phyloP scores from a whole-genome alignment of 2,797 vertebrate species.

The Lacerta bilineata region DNA sequence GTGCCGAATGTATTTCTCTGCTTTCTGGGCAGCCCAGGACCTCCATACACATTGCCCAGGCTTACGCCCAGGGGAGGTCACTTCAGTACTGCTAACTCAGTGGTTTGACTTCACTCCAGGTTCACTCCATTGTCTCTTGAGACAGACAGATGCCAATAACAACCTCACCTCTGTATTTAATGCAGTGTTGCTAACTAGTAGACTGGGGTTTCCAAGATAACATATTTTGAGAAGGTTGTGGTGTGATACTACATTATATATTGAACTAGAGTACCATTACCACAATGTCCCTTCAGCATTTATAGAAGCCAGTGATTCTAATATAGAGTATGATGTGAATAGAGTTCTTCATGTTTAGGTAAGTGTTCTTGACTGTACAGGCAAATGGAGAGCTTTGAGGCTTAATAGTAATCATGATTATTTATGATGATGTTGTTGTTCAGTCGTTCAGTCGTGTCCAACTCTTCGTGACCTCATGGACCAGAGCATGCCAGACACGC shows the following conservation, averaged over 20 bases:
- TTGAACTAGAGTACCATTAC: neutral
- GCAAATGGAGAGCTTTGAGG: neutral
- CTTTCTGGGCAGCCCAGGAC: no score
- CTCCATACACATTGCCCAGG: no score
- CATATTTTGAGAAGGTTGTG: slow-evolving; percentile 15
- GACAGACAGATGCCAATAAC: no score
- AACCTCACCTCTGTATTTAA: neutral
- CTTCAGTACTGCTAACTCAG: no score
- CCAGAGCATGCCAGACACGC: no score
- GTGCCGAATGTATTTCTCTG: no score
- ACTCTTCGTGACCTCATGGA: no score
- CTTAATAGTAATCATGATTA: neutral
- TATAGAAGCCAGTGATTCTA: neutral
- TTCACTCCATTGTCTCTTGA: no score
- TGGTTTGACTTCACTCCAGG: no score
- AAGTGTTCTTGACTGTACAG: neutral
- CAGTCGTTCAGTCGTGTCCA: no score
- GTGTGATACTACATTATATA: neutral
- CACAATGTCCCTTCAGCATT: neutral
- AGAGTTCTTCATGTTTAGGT: neutral
- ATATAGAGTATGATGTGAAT: neutral
- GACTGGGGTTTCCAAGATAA: neutral
- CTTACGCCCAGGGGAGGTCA: no score
- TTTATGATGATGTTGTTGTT: neutral
- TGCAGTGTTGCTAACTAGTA: neutral